A percentile compares a stretch with the other conserved stretches of the same genome.
These are phyloP conservation scores for Orestias chungarensis DNA, from an alignment of 2,797 vertebrate genomes.

Conservation along the genomic window DNA sequence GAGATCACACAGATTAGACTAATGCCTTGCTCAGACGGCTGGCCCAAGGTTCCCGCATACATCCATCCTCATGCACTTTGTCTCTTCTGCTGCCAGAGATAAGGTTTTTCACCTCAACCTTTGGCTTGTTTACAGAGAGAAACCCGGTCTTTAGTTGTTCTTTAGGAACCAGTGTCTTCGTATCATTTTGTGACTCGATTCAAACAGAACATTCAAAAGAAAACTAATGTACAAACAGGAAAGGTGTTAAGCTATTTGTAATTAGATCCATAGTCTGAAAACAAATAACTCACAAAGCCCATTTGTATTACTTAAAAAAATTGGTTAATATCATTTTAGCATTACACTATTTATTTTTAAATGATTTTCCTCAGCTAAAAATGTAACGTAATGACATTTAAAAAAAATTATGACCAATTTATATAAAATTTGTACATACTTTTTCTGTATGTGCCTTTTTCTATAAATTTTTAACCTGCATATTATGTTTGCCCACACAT, in stretches of 20 bases:
- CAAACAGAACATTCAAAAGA: not conserved
- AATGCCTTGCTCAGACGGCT: slow-evolving; percentile 41
- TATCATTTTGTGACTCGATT: not conserved
- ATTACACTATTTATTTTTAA: not conserved
- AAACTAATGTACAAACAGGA: not conserved
- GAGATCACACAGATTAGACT: slow-evolving; percentile 67
- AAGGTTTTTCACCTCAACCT: slow-evolving; percentile 61
- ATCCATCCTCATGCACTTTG: slow-evolving; percentile 52
- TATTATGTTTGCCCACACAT: not conserved
- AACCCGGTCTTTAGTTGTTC: slow-evolving; percentile 1
- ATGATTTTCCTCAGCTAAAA: not conserved
- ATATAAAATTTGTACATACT: not conserved
- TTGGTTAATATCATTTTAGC: not conserved
- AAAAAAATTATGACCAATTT: not conserved
- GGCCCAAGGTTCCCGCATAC: slow-evolving; percentile 45
- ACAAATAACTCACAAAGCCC: not conserved
- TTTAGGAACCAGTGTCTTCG: not conserved
- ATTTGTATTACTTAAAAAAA: not conserved
- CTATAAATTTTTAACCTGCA: not conserved
- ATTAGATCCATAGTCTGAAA: not conserved
- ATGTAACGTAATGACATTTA: not conserved
- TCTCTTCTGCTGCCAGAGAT: slow-evolving; percentile 37
- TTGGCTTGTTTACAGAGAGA: slow-evolving; percentile 17
- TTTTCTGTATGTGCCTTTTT: not conserved
- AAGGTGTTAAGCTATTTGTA: not conserved